These are phyloP conservation scores for Oncorhynchus tshawytscha DNA, from an alignment of 2,113 vertebrate species.

Conservation along the genomic window DNA sequence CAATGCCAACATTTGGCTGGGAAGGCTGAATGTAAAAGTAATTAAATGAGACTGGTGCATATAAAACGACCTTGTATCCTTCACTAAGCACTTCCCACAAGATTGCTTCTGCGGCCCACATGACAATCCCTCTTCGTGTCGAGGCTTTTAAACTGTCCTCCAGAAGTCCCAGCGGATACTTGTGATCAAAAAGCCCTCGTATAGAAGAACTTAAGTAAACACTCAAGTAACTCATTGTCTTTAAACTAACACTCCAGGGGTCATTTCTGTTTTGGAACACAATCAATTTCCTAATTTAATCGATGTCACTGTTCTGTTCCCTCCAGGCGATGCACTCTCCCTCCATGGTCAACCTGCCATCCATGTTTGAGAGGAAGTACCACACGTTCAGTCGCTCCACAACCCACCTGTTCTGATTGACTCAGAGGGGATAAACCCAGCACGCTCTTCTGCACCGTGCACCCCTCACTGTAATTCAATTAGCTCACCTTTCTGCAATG, in stretches of 20 bases:
- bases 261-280: background rate
- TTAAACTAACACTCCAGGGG: background rate
- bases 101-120: background rate
- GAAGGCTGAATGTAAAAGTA: conserved; percentile 13
- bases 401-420: conserved; percentile 87
- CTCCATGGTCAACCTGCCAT: conserved; percentile 86
- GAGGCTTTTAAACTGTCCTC: background rate
- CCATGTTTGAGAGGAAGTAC: conserved; percentile 90
- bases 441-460: background rate
- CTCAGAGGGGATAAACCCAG: background rate
- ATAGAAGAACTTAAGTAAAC: too few species aligned
- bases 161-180: too few species aligned
- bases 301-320: background rate
- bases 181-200: too few species aligned
- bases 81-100: background rate
- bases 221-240: too few species aligned
- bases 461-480: background rate
- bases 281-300: background rate
- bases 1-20: conserved; percentile 25
- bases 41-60: conserved; percentile 31
- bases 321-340: conserved; percentile 83
- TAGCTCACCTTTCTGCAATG: conserved; percentile 18
- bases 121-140: background rate
- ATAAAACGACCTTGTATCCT: conserved; percentile 2
- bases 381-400: conserved; percentile 92